Percentiles rank a stretch among this genome's conserved stretches.
Conservation (phyloP, 2,888 invertebrate genomes). For the Nebria brevicollis region DNA sequence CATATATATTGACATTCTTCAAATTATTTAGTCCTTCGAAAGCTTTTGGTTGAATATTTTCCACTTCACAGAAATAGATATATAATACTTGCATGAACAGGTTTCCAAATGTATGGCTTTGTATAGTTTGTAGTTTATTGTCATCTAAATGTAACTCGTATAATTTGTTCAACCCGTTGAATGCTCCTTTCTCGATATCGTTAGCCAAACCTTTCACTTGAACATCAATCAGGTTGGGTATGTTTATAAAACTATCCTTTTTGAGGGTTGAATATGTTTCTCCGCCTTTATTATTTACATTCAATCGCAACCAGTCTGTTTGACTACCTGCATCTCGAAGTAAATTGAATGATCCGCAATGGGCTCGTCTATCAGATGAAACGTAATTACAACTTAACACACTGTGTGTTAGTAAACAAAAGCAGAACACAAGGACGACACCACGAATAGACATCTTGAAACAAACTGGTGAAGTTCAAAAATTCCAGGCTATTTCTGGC, state of each 20-base stretch:
- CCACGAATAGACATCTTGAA: neutral
- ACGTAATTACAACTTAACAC: slow-evolving; percentile 20
- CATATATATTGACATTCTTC: slow-evolving; percentile 12
- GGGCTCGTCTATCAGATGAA: neutral
- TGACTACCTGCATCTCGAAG: slow-evolving; percentile 3
- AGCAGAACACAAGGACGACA: neutral
- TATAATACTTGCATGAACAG: slow-evolving; percentile 6
- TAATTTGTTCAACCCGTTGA: slow-evolving; percentile 26
- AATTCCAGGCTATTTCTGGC: neutral
- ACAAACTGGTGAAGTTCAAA: neutral
- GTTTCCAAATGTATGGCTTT: slow-evolving; percentile 23
- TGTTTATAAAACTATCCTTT: slow-evolving; percentile 8
- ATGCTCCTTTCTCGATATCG: slow-evolving; percentile 17
- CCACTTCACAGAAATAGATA: slow-evolving; percentile 35
- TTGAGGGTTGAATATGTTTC: neutral
- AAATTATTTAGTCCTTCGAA: slow-evolving; percentile 26
- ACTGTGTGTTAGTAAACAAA: neutral
- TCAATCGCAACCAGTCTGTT: slow-evolving; percentile 21
- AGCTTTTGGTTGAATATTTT: slow-evolving; percentile 18
- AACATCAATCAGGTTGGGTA: slow-evolving; percentile 28
- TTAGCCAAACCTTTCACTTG: slow-evolving; percentile 32
- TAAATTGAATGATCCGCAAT: slow-evolving; percentile 11
- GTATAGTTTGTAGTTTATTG: slow-evolving; percentile 27
- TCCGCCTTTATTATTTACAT: slow-evolving; percentile 20
- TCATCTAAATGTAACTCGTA: slow-evolving; percentile 39